Evolutionary conservation across 2,113 vertebrate species (phyloP), one percentile per base, ranked within the genome.

Genomic region (Symphodus melops): DNA sequence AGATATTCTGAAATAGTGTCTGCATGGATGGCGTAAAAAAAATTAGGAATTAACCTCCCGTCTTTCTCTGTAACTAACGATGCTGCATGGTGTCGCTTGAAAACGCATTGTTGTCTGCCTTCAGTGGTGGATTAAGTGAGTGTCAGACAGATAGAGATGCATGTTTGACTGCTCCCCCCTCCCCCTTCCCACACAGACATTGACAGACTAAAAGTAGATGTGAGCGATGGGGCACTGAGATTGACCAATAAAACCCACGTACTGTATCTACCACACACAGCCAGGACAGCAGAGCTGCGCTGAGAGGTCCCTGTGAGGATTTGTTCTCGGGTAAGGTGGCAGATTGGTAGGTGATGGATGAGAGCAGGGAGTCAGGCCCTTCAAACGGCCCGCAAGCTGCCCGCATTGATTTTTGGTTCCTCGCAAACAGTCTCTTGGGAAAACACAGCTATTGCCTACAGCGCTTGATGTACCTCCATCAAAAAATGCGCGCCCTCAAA

Each of bases 311-410:
- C 63, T 73, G 66, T 52, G 62, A 79, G 65, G 75, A 82, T 77
- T 81, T 68, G 67, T 86, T 63, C 51, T 53, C 21, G 14, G 59
- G 68, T 82, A 81, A 74, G 59, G 76, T 71, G 73, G 57, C 69
- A 72, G 66, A 85, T 82, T 90, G 68, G 76, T 77, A 71, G 80
- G 62, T 86, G 82, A 91, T 85, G 78, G 88, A 88, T 82, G 72
- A 75, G 85, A 77, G 59, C 64, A 72, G 60, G 69, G 68, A 82
- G 86, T 78, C 75, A 48, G 56, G 72, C 71, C 57, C 68, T 80
- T 83, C 79, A 84, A 90, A 89, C 78, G 70, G 75, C 69, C 75
- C 37, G 33, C 82, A 67, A 86, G 82, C 76, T 73, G 81, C 75
- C 39, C n/a, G 49, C 70, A 81, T 89, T 79, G 83, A 93, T 89